Evolutionary conservation across 2,113 vertebrate genomes (phyloP).

Genomic region (Crotalus viridis): DNA sequence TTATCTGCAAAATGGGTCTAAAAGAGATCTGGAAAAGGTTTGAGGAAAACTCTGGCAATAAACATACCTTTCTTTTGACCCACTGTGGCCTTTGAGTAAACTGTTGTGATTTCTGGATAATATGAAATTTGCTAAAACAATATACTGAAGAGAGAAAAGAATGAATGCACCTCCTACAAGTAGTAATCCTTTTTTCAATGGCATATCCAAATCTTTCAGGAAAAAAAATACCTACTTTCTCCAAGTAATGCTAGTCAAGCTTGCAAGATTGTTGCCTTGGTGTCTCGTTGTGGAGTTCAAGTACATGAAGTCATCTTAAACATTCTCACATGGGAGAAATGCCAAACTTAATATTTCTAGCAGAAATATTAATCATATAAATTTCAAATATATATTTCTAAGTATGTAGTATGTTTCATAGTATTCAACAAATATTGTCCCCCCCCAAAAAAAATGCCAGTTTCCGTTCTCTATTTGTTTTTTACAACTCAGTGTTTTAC

Average conservation of each 20-base stretch:
- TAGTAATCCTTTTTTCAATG: not conserved
- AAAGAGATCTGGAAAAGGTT: not conserved
- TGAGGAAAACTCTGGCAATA: not conserved
- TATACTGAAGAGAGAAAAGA: not conserved
- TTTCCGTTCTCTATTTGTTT: constrained; percentile 50
- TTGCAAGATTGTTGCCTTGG: not conserved
- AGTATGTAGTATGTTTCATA: not conserved
- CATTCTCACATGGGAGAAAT: not conserved
- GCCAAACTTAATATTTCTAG: not conserved
- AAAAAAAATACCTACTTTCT: not conserved
- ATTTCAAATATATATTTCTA: not conserved
- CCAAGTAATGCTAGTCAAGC: not conserved
- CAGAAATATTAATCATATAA: not conserved
- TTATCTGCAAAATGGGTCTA: not conserved
- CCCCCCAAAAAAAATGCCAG: not conserved
- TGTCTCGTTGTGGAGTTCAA: not conserved
- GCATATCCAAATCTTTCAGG: not conserved
- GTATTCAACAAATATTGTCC: not conserved
- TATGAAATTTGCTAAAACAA: not conserved
- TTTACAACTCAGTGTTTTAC: constrained; percentile 52
- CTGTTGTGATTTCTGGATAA: not conserved
- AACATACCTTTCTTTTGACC: not conserved
- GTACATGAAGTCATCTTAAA: not conserved
- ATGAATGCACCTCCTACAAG: too few species aligned
- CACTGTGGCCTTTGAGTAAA: not conserved